These are phyloP conservation scores for Orgyia antiqua DNA, from an alignment of 2,888 invertebrate genomes.

Conservation along the genomic window DNA sequence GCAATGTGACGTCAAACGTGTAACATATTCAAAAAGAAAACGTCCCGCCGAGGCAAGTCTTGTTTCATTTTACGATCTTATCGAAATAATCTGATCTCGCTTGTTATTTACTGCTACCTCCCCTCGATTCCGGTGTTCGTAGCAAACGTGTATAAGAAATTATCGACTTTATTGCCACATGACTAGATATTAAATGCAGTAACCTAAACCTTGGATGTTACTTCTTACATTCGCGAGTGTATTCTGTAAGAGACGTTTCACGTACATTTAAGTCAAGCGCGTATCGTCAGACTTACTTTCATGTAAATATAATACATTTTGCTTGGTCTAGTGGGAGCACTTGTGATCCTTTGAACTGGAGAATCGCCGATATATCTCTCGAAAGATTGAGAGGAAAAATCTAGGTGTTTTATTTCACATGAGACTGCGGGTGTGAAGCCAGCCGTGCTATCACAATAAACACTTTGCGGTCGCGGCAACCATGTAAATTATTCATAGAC, in stretches of 20 bases:
- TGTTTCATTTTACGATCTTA: slow-evolving; percentile 78
- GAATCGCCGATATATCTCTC: slow-evolving; percentile 41
- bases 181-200: slow-evolving; percentile 46
- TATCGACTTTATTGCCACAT: slow-evolving; percentile 47
- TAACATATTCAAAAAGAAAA: slow-evolving; percentile 63
- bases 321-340: slow-evolving; percentile 21
- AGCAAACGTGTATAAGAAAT: slow-evolving; percentile 35
- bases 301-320: slow-evolving; percentile 52
- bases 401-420: slow-evolving; percentile 72
- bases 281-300: slow-evolving; percentile 38
- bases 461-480: slow-evolving; percentile 56
- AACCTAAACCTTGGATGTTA: slow-evolving; percentile 34
- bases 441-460: slow-evolving; percentile 67
- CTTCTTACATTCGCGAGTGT: slow-evolving; percentile 46
- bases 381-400: slow-evolving; percentile 66
- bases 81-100: slow-evolving; percentile 76
- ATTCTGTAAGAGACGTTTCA: slow-evolving; percentile 32
- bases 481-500: slow-evolving; percentile 64
- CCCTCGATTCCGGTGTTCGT: slow-evolving; percentile 54
- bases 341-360: slow-evolving; percentile 39
- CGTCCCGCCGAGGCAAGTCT: slow-evolving; percentile 63
- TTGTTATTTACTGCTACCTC: slow-evolving; percentile 73
- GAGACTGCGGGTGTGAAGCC: slow-evolving; percentile 60
- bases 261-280: slow-evolving; percentile 38
- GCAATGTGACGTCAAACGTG: slow-evolving; percentile 48